A percentile compares a stretch with the other conserved stretches of the same genome.
Conservation (phyloP, 1,140 invertebrate species). For the Cylas formicarius region DNA sequence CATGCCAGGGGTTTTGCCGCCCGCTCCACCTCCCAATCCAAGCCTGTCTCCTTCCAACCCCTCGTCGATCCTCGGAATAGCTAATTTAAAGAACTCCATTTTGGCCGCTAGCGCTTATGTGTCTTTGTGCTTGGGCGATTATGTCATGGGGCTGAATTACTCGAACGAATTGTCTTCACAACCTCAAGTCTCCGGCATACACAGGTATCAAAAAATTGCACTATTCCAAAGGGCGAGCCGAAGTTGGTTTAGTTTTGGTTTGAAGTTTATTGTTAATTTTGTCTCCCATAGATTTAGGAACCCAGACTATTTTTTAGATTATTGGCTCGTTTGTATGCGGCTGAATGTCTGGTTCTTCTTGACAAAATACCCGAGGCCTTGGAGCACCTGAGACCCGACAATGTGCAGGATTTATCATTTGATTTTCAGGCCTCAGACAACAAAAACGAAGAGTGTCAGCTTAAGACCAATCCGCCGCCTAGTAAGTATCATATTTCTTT, state of each 20-base stretch:
- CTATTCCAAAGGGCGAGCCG: too few relatives aligned
- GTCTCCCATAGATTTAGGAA: background rate
- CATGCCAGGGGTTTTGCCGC: constrained; percentile 36
- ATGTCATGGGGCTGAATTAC: constrained; percentile 69
- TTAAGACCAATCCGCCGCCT: constrained; percentile 41
- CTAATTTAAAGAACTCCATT: constrained; percentile 57
- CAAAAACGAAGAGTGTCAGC: constrained; percentile 37
- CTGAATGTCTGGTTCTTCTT: constrained; percentile 78
- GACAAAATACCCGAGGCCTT: constrained; percentile 79
- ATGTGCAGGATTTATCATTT: constrained; percentile 53
- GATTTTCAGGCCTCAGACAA: constrained; percentile 41
- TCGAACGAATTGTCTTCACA: constrained; percentile 62
- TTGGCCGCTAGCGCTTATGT: constrained; percentile 77
- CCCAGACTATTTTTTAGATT: constrained; percentile 51
- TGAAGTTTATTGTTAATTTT: too few relatives aligned
- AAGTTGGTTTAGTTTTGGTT: too few relatives aligned
- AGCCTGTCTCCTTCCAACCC: constrained; percentile 41
- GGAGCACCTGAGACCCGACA: constrained; percentile 73
- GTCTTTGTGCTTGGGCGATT: constrained; percentile 76
- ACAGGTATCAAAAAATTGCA: constrained; percentile 44
- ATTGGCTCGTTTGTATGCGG: constrained; percentile 80
- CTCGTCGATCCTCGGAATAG: constrained; percentile 37
- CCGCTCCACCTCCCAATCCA: constrained; percentile 31
- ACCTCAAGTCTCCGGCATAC: constrained; percentile 55
- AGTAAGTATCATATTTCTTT: constrained; percentile 28